Percentiles rank a stretch among this genome's conserved stretches.
phyloP scores from a whole-genome alignment of 2,797 vertebrate genomes.

The Xenops minutus region DNA sequence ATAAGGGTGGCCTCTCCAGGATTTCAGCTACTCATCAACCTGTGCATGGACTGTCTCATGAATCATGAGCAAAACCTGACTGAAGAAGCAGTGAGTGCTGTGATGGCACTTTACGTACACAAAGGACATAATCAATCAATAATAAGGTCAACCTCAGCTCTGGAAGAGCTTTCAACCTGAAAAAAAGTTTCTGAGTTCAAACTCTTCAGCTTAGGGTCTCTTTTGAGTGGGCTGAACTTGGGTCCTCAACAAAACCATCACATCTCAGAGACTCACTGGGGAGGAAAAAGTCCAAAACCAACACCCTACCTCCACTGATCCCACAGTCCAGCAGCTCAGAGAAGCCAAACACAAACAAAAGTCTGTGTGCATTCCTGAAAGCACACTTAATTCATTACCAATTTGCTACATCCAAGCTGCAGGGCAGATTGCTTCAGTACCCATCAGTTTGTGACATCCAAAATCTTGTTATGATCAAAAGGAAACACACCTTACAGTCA shows the following conservation, averaged over 20 bases:
- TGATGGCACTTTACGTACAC: not conserved
- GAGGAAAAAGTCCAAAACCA: not conserved
- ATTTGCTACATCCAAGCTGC: not conserved
- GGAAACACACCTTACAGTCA: not conserved
- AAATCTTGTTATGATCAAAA: not conserved
- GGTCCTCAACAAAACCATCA: rapidly evolving
- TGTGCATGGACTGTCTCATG: not conserved
- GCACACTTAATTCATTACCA: not conserved
- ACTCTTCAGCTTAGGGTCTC: not conserved
- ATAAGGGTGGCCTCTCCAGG: not conserved
- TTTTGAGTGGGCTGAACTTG: not conserved
- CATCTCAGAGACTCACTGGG: not conserved
- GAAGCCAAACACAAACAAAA: not conserved
- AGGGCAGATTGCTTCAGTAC: not conserved
- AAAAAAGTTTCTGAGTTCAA: not conserved
- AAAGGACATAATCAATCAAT: not conserved
- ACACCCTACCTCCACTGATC: not conserved
- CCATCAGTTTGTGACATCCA: not conserved
- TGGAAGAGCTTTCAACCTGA: not conserved
- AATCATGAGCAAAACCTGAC: not conserved
- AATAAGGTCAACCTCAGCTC: not conserved
- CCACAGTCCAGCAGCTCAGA: not conserved
- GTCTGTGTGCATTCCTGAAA: not conserved
- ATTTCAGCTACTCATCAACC: not conserved
- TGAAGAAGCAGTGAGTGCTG: not conserved